These are phyloP conservation scores for Amphiduros pacificus DNA, from an alignment of 2,888 invertebrate genomes.

Conservation along the genomic window DNA sequence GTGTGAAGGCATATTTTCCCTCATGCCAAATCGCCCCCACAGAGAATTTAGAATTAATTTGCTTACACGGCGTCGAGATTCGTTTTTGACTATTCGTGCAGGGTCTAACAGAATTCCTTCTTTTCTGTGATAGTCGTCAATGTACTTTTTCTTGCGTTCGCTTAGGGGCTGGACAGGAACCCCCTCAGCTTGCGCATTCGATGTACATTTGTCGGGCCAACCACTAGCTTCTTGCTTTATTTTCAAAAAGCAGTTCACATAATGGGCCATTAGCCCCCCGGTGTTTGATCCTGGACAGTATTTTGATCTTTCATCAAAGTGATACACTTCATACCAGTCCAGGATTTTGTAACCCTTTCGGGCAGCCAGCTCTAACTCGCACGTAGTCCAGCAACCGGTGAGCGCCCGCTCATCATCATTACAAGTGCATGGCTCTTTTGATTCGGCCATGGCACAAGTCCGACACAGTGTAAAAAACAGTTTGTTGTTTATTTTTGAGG, in stretches of 20 bases:
- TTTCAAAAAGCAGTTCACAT: slow-evolving; percentile 42
- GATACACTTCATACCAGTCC: slow-evolving; percentile 30
- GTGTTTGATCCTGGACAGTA: slow-evolving; percentile 23
- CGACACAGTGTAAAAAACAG: slow-evolving; percentile 54
- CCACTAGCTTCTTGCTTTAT: slow-evolving; percentile 37
- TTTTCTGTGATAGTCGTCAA: slow-evolving; percentile 19
- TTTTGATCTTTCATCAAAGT: not conserved
- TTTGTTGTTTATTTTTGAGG: slow-evolving; percentile 37
- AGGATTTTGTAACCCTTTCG: slow-evolving; percentile 45
- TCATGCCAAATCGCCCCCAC: slow-evolving; percentile 27
- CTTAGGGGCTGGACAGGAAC: too few relatives aligned
- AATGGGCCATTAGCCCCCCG: slow-evolving; percentile 43
- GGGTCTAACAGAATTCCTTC: slow-evolving; percentile 1
- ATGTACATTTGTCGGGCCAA: not conserved
- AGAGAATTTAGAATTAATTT: slow-evolving; percentile 10
- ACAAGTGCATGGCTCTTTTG: not conserved
- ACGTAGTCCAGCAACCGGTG: slow-evolving; percentile 49
- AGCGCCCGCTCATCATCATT: slow-evolving; percentile 33
- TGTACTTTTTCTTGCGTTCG: slow-evolving; percentile 30
- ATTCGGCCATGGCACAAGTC: slow-evolving; percentile 34
- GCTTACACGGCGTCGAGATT: not conserved
- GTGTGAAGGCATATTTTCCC: not conserved
- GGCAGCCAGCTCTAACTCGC: slow-evolving; percentile 49
- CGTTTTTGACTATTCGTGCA: slow-evolving; percentile 8
- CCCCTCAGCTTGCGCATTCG: too few relatives aligned